Evolutionary conservation across 2,797 vertebrate genomes (phyloP).

Genomic region (Tachyglossus aculeatus): DNA sequence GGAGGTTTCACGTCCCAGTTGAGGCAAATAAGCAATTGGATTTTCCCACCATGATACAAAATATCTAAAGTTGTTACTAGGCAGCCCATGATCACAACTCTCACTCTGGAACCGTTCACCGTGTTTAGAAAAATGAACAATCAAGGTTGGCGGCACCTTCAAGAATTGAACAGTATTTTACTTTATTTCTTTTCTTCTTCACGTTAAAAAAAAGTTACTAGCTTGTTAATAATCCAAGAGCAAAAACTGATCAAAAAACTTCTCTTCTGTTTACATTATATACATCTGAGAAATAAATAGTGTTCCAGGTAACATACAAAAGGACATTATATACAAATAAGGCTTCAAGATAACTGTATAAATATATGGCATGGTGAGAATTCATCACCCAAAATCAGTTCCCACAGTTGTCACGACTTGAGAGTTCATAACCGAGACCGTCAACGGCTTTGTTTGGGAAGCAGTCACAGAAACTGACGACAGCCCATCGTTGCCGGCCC

Average conservation of each 20-base stretch:
- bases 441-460: conserved; percentile 55
- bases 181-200: conserved; percentile 61
- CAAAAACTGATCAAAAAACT: conserved; percentile 39
- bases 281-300: conserved; percentile 76
- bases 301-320: conserved; percentile 61
- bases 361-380: conserved; percentile 41
- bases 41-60: no score
- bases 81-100: no score
- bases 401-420: conserved; percentile 33
- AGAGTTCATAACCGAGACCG: conserved; percentile 21
- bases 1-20: no score
- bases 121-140: no score
- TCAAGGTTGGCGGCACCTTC: not conserved
- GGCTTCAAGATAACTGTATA: conserved; percentile 51
- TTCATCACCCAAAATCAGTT: conserved; percentile 26
- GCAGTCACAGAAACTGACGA: conserved; percentile 15
- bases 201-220: conserved; percentile 57
- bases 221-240: conserved; percentile 31
- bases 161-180: conserved; percentile 20
- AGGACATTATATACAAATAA: conserved; percentile 72
- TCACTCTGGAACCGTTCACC: no score
- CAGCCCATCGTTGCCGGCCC: conserved; percentile 1
- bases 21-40: no score
- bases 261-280: conserved; percentile 68
- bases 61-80: no score